Conservation (phyloP, 2,797 vertebrate species). For the Hoplostethus mediterraneus region DNA sequence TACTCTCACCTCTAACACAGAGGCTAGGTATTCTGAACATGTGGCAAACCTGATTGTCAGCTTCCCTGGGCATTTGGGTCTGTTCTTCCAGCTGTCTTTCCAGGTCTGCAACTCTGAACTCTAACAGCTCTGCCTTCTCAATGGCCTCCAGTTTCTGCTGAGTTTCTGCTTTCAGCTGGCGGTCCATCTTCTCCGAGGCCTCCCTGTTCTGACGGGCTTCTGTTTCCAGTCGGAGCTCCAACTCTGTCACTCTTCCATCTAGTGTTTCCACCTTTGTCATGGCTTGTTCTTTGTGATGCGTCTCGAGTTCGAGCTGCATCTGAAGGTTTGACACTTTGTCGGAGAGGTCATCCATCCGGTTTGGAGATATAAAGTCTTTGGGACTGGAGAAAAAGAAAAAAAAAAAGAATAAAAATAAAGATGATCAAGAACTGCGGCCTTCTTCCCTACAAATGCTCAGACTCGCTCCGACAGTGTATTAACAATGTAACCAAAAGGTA, state of each 20-base stretch:
- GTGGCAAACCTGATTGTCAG: constrained; percentile 49
- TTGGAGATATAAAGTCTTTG: constrained; percentile 44
- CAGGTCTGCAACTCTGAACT: constrained; percentile 59
- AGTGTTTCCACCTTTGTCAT: constrained; percentile 21
- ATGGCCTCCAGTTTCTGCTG: constrained; percentile 61
- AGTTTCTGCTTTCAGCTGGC: constrained; percentile 59
- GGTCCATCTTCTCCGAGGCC: constrained; percentile 50
- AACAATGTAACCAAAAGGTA: too few species aligned
- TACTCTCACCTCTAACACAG: too few species aligned
- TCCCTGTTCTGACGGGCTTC: constrained; percentile 64
- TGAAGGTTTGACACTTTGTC: constrained; percentile 73
- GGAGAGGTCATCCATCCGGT: constrained; percentile 44
- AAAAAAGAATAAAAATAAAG: too few species aligned
- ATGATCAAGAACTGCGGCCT: not conserved
- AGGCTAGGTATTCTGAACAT: not conserved
- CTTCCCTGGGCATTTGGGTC: not conserved
- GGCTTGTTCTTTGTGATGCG: constrained; percentile 63
- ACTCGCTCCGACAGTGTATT: not conserved
- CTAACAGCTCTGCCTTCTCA: constrained; percentile 42
- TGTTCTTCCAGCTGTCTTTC: constrained; percentile 60
- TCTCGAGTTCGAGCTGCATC: constrained; percentile 65
- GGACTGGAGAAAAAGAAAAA: constrained; percentile 35
- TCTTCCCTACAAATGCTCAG: not conserved
- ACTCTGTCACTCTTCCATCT: constrained; percentile 33
- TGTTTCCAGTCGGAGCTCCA: constrained; percentile 63